Evolutionary conservation across 1,140 invertebrate genomes (phyloP).

Genomic region (Hesperophylax magnus): DNA sequence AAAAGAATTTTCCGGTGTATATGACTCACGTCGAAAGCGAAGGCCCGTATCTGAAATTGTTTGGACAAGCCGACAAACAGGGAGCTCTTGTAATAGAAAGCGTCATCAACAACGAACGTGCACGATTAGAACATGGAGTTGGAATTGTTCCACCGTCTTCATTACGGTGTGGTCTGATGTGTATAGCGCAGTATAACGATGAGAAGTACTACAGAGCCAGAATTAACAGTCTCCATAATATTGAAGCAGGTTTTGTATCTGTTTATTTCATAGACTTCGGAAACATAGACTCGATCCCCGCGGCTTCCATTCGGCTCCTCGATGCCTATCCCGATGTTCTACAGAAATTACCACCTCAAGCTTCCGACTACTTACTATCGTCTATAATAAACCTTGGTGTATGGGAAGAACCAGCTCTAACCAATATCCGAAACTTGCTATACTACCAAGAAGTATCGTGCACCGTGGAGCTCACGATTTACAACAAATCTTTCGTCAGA

Average conservation of each 20-base stretch:
- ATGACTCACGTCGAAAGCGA: conserved; percentile 79
- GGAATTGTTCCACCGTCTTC: conserved; percentile 61
- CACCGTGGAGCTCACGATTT: conserved; percentile 59
- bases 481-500: conserved; percentile 30
- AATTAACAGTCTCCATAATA: conserved; percentile 67
- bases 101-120: conserved; percentile 66
- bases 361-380: conserved; percentile 73
- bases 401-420: conserved; percentile 70
- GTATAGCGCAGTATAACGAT: conserved; percentile 77
- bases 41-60: conserved; percentile 77
- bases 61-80: conserved; percentile 69
- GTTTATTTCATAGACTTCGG: conserved; percentile 83
- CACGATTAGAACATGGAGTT: conserved; percentile 67
- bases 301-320: conserved; percentile 71
- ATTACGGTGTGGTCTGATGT: conserved; percentile 70
- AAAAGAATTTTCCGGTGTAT: conserved; percentile 63
- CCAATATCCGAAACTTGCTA: conserved; percentile 67
- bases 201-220: conserved; percentile 75
- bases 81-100: conserved; percentile 72
- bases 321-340: conserved; percentile 70
- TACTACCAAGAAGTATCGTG: conserved; percentile 69
- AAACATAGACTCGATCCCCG: conserved; percentile 72
- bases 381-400: conserved; percentile 66
- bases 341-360: conserved; percentile 69
- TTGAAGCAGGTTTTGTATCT: conserved; percentile 68